Conservation (phyloP, 2,797 vertebrate genomes). For the Pseudomugil tenellus region DNA sequence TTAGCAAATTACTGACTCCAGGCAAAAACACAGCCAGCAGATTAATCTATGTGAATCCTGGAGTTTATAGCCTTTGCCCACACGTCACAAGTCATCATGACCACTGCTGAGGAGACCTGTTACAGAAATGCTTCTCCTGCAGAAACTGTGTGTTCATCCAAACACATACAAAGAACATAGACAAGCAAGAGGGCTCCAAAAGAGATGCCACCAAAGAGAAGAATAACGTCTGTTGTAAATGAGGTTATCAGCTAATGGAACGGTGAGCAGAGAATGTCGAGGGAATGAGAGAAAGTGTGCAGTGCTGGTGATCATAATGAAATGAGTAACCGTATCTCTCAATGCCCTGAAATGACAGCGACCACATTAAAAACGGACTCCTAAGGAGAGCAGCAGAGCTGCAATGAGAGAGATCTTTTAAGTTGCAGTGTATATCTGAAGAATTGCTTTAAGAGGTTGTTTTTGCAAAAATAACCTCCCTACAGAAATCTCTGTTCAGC, state of each 20-base stretch:
- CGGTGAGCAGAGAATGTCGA: conserved; percentile 12
- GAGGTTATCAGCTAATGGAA: conserved; percentile 34
- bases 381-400: conserved; percentile 17
- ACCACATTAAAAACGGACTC: conserved; percentile 35
- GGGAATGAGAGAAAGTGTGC: conserved; percentile 14
- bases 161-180: conserved; percentile 4
- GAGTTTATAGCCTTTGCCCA: conserved; percentile 1
- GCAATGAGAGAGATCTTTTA: conserved; percentile 6
- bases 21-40: conserved; percentile 22
- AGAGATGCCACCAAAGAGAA: conserved; percentile 30
- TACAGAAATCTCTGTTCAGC: conserved; percentile 3
- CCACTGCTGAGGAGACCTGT: conserved; percentile 15
- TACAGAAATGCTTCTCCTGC: neutral
- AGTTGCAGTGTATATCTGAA: neutral
- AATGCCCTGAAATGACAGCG: conserved; percentile 41
- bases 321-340: conserved; percentile 41
- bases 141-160: conserved; percentile 23
- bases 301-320: conserved; percentile 35
- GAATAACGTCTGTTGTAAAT: conserved; percentile 48
- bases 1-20: conserved; percentile 16
- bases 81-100: conserved; percentile 26
- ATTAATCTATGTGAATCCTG: conserved; percentile 14
- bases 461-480: conserved; percentile 13
- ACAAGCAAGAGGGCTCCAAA: conserved; percentile 31
- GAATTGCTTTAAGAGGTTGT: neutral